Base-by-base conservation (phyloP, 2,797 vertebrate species). In the Gallirallus australis region DNA sequence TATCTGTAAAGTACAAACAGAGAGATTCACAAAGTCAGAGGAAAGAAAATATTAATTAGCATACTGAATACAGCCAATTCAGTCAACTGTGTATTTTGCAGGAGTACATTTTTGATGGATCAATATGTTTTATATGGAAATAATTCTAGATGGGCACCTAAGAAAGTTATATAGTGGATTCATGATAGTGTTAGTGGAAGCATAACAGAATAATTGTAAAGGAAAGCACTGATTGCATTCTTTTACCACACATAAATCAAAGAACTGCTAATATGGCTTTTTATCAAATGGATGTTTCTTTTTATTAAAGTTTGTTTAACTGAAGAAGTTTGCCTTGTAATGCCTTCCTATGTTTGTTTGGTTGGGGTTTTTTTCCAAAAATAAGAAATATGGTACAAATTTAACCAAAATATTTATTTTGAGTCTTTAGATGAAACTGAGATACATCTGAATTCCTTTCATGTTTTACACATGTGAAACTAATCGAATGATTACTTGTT, bases 31-130 rank as follows among this genome's bases (percentile, higher is more conserved):
- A 64, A 89, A 87, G 78, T 78, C 60, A 83, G 50, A 72, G 61
- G 53, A 91, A 93, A 89, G 14, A 87, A 83, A 66, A 75, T 78
- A 80, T 42, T 73, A 77, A 92, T 90, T 91, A 71, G 25, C 57
- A 39, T 57, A 39, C 11, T 50, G 57, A 81, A 48, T 88, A 65
- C 28, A 27, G 11, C 28, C 57, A 85, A 18, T 24, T 63, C 53
- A 57, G 48, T 60, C 79, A 94, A 63, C 47, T 93, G 37, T 60
- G 20, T 85, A 37, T 85, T 80, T 94, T 91, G 37, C 50, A 80
- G 47, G 56, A 85, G 24, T 77, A 50, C 23, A 56, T 84, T 39
- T 81, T 93, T 33, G 52, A 47, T 68, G 24, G 57, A 90, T 94
- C 76, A 86, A 81, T 94, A 85, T 33, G 6, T 64, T 93, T 87